Evolutionary conservation across 1,140 invertebrate genomes (phyloP).

Genomic region (Lasaia peninsularis): DNA sequence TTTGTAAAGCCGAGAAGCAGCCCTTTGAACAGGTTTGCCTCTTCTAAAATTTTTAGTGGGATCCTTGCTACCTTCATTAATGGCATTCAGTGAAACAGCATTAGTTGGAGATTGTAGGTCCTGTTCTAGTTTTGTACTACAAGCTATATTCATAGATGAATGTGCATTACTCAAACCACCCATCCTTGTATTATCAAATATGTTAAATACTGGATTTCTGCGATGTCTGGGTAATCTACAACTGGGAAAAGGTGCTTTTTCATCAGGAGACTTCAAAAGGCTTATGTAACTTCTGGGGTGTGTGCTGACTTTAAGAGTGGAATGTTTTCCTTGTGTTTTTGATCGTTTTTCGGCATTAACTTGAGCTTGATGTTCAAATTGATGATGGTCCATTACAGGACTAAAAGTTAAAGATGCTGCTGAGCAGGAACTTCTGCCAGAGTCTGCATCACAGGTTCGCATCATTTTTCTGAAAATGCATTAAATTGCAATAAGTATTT

Average conservation of each 20-base stretch:
- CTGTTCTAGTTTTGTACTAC: constrained; percentile 66
- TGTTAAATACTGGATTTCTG: constrained; percentile 48
- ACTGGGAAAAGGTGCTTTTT: constrained; percentile 66
- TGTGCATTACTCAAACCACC: constrained; percentile 73
- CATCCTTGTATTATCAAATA: constrained; percentile 56
- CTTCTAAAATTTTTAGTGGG: constrained; percentile 53
- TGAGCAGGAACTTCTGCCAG: constrained; percentile 71
- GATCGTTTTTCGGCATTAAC: constrained; percentile 20
- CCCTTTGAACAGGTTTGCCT: constrained; percentile 83
- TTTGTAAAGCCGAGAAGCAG: constrained; percentile 83
- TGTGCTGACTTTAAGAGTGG: constrained; percentile 52
- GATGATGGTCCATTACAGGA: constrained; percentile 43
- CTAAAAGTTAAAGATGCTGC: constrained; percentile 57
- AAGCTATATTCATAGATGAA: constrained; percentile 67
- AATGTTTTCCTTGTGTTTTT: constrained; percentile 11
- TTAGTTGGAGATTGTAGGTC: constrained; percentile 33
- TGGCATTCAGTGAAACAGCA: constrained; percentile 47
- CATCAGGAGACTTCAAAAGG: constrained; percentile 65
- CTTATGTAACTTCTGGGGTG: constrained; percentile 60
- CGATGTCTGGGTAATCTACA: constrained; percentile 43
- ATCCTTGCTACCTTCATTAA: constrained; percentile 39
- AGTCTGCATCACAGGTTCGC: constrained; percentile 67
- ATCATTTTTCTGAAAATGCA: constrained; percentile 49
- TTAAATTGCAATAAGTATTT: background rate
- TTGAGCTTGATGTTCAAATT: constrained; percentile 51